phyloP scores from a whole-genome alignment of 2,113 vertebrate species.

The Xiphophorus hellerii region DNA sequence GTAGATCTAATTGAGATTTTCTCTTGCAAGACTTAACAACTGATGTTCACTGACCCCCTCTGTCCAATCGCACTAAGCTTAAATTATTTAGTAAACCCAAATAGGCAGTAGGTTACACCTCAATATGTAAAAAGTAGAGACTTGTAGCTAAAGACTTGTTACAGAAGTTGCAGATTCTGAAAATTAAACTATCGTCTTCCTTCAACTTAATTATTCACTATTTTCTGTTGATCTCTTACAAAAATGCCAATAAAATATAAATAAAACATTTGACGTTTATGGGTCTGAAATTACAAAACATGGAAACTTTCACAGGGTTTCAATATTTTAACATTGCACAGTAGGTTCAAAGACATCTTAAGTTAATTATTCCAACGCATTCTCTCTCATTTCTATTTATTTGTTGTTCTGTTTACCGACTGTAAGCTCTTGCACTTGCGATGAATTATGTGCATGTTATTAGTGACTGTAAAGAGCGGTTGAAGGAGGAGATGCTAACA shows the following conservation, averaged over 20 bases:
- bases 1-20: not conserved
- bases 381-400: not conserved
- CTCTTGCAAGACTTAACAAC: not conserved
- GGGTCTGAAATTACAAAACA: not conserved
- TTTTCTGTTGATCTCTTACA: no score
- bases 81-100: not conserved
- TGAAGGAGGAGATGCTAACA: constrained; percentile 19
- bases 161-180: no score
- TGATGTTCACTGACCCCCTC: not conserved
- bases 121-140: not conserved
- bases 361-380: not conserved
- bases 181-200: no score
- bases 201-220: no score
- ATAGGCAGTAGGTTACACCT: not conserved
- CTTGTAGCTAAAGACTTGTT: not conserved
- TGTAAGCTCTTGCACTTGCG: not conserved
- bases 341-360: no score
- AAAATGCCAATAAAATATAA: no score
- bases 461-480: not conserved
- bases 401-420: constrained; percentile 3
- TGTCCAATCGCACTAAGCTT: not conserved
- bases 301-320: not conserved
- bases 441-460: not conserved
- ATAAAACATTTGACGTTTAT: no score
- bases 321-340: not conserved